Evolutionary conservation across 2,797 vertebrate genomes (phyloP), one percentile per base, ranked within the genome.

Genomic region (Crax fasciolata): DNA sequence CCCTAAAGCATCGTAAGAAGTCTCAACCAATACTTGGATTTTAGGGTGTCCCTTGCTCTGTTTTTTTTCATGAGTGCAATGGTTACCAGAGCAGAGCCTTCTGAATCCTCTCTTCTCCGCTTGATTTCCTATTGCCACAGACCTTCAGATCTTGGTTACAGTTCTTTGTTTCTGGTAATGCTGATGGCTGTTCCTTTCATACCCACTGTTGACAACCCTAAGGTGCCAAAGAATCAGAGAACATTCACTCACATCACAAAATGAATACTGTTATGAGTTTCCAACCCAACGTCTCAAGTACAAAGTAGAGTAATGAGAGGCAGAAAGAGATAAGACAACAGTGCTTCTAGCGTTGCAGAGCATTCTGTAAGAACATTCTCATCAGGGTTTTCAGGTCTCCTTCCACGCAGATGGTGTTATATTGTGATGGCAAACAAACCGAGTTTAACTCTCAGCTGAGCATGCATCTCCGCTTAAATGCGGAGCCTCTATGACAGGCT

Each of bases 401-500:
- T 65, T 28, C 52, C n/a, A 66, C 0, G 0, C 15, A 44, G 4
- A 1, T 12, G 18, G 41, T 44, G 58, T 35, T 41, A 5, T 9
- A n/a, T 0, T 28, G n/a, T 28, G 30, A 61, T 21, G 63, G 59
- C 38, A 82, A 72, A 57, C 11, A 23, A 30, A 58, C 0, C 10
- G 25, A 79, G 38, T 7, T 41, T 51, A 89, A 39, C 55, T 74
- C 79, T 62, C 83, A 73, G 19, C 4, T 1, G 4, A 81, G 39
- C 54, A 48, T 0, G 0, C 7, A 35, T 10, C 30, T 44, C 58
- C 39, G 24, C 41, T 39, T 51, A 65, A 54, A 41, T 0, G 48
- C 30, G 73, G 62, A 70, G 66, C 17, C 58, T 21, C 62, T 46
- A 5, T 4, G n/a, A 49, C 17, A 41, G 39, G 19, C 14, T 58